Percentiles rank a stretch among this genome's conserved stretches.
These are phyloP conservation scores for Mastacembelus armatus DNA, from an alignment of 2,797 vertebrate genomes.

Conservation along the genomic window DNA sequence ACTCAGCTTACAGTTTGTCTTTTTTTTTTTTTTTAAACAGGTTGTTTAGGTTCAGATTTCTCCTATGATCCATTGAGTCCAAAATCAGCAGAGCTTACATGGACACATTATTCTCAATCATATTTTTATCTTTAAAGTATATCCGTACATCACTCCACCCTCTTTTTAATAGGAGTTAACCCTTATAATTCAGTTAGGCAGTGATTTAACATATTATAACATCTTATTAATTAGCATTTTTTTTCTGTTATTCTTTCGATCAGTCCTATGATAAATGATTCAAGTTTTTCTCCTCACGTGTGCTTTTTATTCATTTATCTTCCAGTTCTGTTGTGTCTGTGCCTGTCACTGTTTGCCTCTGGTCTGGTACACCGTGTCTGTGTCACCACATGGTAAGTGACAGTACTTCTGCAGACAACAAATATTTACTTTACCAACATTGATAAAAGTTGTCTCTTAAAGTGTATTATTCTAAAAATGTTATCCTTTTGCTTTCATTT, in stretches of 20 bases:
- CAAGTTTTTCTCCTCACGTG: slow-evolving; percentile 8
- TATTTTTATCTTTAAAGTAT: neutral
- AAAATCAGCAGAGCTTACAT: neutral
- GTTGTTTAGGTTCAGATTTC: neutral
- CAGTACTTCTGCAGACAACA: neutral
- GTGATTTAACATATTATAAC: neutral
- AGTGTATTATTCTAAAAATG: neutral
- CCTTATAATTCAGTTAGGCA: neutral
- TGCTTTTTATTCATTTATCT: neutral
- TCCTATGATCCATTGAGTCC: no score
- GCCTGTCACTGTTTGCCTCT: slow-evolving; percentile 91
- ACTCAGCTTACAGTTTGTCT: no score
- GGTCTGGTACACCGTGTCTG: slow-evolving; percentile 93
- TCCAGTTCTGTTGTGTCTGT: slow-evolving; percentile 88
- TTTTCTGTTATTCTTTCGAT: neutral
- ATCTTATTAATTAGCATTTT: neutral
- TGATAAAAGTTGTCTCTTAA: neutral
- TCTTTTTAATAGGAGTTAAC: neutral
- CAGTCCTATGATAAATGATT: neutral
- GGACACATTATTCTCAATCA: neutral
- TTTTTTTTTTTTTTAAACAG: neutral
- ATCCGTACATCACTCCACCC: neutral
- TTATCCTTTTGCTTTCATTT: neutral
- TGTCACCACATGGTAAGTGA: slow-evolving; percentile 85
- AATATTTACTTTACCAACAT: neutral